Evolutionary conservation across 2,797 vertebrate genomes (phyloP), one percentile per base, ranked within the genome.

Genomic region (Nannoperca australis): DNA sequence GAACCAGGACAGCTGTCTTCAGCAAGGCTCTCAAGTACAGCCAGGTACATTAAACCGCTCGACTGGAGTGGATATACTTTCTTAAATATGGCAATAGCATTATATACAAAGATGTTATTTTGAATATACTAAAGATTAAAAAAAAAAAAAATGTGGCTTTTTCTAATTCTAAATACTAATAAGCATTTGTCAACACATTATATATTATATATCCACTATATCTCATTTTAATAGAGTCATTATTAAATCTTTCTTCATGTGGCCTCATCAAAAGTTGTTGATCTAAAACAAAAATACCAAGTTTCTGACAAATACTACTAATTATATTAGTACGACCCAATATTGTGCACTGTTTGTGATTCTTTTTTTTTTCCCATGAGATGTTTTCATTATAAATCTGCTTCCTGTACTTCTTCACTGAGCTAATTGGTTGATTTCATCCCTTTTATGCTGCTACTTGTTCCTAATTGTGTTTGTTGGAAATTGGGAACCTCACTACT

Each of bases 1-100:
- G 97, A 70, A 96, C 95, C 81, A 93, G 78, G 60, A 98, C 96
- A 0, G 92, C 95, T 15, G 96, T 98, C 88, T 98, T 96, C 88
- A 94, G 95, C 75, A 96, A 95, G 89, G 95, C 90, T 74, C 92
- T 95, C 12, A 85, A 94, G 47, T 97, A 97, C 86, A 97, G 97
- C 85, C 96, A 97, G 93, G 97, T 98, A 96, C 17, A n/a, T 34
- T 32, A 7, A 44, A 47, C 18, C 50, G 10, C 9, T 45, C 7
- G 15, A 74, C 11, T 2, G 4, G n/a, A n/a, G 34, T 18, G 49
- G 3, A 40, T n/a, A 8, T 53, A 15, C 11, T 9, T 42, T 7
- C 13, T 20, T 2, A n/a, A 44, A 42, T 27, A 22, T 11, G 1
- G 1, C 1, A 45, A 22, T 0, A 38, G 6, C 12, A 47, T 24